A percentile compares a stretch with the other conserved stretches of the same genome.
Evolutionary conservation across 1,140 invertebrate genomes (phyloP).

Genomic region (Branchinecta lynchi): DNA sequence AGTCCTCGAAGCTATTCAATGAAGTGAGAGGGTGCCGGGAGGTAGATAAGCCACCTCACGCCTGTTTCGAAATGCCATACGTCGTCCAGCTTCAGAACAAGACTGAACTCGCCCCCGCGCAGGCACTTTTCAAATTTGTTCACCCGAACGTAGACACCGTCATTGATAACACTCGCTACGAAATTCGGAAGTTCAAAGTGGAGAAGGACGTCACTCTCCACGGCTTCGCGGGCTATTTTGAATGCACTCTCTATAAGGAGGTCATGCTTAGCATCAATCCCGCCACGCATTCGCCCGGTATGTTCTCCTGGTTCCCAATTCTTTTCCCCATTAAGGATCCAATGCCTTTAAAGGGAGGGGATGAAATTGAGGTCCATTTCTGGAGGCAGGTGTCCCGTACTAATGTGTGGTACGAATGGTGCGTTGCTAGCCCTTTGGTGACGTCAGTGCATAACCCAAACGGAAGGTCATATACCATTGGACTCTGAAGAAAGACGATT

Average conservation of each 20-base stretch:
- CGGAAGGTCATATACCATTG: conserved; percentile 57
- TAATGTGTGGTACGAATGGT: conserved; percentile 96
- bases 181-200: conserved; percentile 49
- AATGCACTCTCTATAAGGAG: conserved; percentile 65
- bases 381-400: conserved; percentile 60
- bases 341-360: conserved; percentile 43
- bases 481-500: conserved; percentile 28
- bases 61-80: conserved; percentile 71
- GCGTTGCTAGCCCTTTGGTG: conserved; percentile 47
- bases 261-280: conserved; percentile 78
- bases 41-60: conserved; percentile 40
- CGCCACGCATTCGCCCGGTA: conserved; percentile 63
- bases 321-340: conserved; percentile 69
- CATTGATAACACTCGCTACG: conserved; percentile 46
- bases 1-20: conserved; percentile 55
- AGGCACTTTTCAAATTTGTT: conserved; percentile 67
- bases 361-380: conserved; percentile 61
- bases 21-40: conserved; percentile 45
- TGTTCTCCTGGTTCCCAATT: conserved; percentile 97
- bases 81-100: conserved; percentile 84
- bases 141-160: conserved; percentile 57
- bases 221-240: conserved; percentile 91
- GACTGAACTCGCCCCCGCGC: conserved; percentile 58
- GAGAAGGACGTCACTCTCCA: conserved; percentile 62
- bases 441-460: conserved; percentile 59